Base-by-base conservation (phyloP, 2,888 invertebrate genomes). In the Stratiomys singularior region DNA sequence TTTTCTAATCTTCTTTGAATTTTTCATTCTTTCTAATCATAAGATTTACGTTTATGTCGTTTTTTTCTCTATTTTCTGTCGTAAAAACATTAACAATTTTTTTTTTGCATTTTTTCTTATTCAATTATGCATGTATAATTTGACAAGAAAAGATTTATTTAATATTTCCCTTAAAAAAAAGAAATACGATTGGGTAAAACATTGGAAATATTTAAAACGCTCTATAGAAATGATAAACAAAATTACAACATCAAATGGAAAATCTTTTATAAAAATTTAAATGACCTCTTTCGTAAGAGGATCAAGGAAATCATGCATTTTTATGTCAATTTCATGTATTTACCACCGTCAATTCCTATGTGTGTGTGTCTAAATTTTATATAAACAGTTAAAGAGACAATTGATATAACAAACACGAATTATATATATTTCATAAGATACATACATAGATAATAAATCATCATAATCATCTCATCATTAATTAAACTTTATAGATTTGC, bases 331-430 rank as follows among this genome's bases (percentile, higher is more conserved):
- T 18, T 52, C n/a, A 52, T 52, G 7, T 52, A 18, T 52, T 52
- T 44, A 9, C 11, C 46, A 11, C 9, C 11, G 15, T 60, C 18
- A 25, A 60, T 25, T 60, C 18, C 23, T 60, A 11, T 60, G 3
- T 60, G 60, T 60, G 3, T 60, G n/a, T 52, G n/a, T n/a, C n/a
- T n/a, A n/a, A n/a, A n/a, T n/a, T 25, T 25, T 37, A 11, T 71
- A 74, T 74, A 74, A 74, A 74, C 60, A 74, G 60, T 74, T n/a
- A 58, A 58, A 74, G 60, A 60, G 23, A 21, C 25, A 37, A 46
- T 47, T 69, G 25, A 44, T 11, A 56, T 56, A 74, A 74, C 71
- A 72, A 74, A 60, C 74, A 74, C 60, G 23, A 71, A 47, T 21
- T 44, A 47, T 47, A 47, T 27, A 27, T n/a, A 15, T 71, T 27